These are phyloP conservation scores for Acanthacorydalis orientalis DNA, from an alignment of 2,888 invertebrate genomes.

Conservation along the genomic window DNA sequence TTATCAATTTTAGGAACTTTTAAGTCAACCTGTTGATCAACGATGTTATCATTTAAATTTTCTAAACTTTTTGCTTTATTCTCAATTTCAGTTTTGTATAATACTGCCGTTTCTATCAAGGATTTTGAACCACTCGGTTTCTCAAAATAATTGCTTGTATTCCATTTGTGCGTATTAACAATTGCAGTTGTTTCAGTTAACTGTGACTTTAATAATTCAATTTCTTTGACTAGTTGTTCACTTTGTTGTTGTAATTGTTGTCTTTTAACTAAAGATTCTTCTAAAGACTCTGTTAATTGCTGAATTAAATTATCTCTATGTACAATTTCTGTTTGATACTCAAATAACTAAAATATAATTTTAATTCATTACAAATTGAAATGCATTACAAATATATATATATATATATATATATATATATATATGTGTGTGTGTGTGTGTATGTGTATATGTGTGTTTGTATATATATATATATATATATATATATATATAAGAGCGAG, in stretches of 20 bases:
- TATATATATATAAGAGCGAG: too few relatives aligned
- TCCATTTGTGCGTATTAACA: constrained; percentile 19
- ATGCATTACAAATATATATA: too few relatives aligned
- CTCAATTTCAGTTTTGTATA: constrained; percentile 25
- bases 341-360: constrained; percentile 41
- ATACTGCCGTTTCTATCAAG: background rate
- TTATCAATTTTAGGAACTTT: too few relatives aligned
- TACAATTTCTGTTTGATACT: constrained; percentile 50
- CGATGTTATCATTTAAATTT: constrained; percentile 12
- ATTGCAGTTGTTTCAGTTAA: constrained; percentile 27
- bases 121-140: background rate
- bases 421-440: too few relatives aligned
- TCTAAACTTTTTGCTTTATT: constrained; percentile 14
- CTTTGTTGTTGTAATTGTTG: constrained; percentile 43
- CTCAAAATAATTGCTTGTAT: background rate
- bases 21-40: too few relatives aligned
- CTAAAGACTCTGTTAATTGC: constrained; percentile 51
- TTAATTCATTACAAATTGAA: background rate
- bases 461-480: too few relatives aligned
- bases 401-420: too few relatives aligned
- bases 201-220: constrained; percentile 32
- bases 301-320: constrained; percentile 55
- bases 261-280: constrained; percentile 43
- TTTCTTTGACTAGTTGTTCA: constrained; percentile 40
- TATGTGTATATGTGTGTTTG: too few relatives aligned